Evolutionary conservation across 2,113 vertebrate species (phyloP), one percentile per base, ranked within the genome.

Genomic region (Calonectris borealis): DNA sequence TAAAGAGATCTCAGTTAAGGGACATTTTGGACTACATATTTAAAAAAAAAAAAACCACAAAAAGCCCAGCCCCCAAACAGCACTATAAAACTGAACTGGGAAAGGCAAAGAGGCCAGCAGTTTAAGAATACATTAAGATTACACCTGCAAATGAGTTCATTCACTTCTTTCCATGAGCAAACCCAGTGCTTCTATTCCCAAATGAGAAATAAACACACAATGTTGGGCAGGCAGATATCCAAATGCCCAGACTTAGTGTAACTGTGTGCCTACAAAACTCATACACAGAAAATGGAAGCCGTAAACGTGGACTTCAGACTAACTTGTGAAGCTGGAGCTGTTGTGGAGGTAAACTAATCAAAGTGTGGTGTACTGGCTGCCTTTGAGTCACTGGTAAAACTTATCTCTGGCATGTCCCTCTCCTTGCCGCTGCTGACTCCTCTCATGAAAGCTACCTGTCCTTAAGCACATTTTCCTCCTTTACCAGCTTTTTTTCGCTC

Each of bases 71-170:
- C 34, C 34, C 38, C 14, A 54, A 86, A 25, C 38, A 55, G 7
- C 38, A 58, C 62, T 83, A 12, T 80, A 85, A 96, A 95, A 94
- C 60, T 40, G 34, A 77, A n/a, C 48, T 38, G 44, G 20, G 51
- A 79, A 90, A 73, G 46, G 26, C 15, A 46, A 24, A 84, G 69
- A 83, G 34, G 32, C 40, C 48, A 91, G 46, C 26, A 57, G 26
- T 80, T 90, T 66, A 93, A 72, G 84, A 85, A 90, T 24, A 70
- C 52, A 58, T 91, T 72, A 79, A 79, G 54, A 69, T 27, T 91
- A 78, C 95, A 96, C 88, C 86, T 90, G 70, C 36, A 93, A 80
- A 93, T 91, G 70, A 91, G 73, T 93, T 94, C 61, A 91, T 85
- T 87, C 38, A 55, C 42, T 85, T 93, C 44, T 91, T 93, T 93